Percentiles rank a stretch among this genome's conserved stretches.
These are phyloP conservation scores for Leptocoma aspasia DNA, from an alignment of 2,113 vertebrate genomes.

Conservation along the genomic window DNA sequence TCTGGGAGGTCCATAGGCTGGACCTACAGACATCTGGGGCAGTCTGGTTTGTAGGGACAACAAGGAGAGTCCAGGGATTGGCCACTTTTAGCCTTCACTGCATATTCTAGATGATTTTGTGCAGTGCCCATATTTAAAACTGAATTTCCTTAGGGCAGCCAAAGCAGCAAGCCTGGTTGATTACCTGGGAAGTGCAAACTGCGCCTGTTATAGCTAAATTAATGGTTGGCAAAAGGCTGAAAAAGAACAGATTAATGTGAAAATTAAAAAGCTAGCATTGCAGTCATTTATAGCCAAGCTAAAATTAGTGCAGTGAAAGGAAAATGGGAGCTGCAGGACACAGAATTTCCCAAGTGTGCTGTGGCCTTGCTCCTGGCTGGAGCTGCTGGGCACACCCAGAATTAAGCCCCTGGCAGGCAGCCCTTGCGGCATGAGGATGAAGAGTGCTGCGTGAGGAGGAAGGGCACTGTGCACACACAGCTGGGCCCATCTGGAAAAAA, in stretches of 20 bases:
- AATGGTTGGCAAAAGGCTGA: neutral
- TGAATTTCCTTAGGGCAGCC: neutral
- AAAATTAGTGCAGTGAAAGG: neutral
- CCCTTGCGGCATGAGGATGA: neutral
- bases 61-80: neutral
- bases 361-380: neutral
- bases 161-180: neutral
- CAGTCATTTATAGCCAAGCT: neutral
- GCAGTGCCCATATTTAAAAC: neutral
- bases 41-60: neutral
- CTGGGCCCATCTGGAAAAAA: slow-evolving; percentile 17
- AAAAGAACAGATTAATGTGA: neutral
- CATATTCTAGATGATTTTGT: neutral
- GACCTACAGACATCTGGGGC: neutral
- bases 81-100: neutral
- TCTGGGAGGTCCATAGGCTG: neutral
- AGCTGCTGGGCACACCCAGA: neutral
- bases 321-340: neutral
- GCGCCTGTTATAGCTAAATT: neutral
- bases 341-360: neutral
- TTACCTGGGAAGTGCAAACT: neutral
- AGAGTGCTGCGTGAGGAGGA: neutral
- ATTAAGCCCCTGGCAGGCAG: neutral
- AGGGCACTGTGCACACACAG: neutral
- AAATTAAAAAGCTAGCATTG: neutral